Conservation (phyloP, 1,140 invertebrate species). For the Magallana ariakensis region DNA sequence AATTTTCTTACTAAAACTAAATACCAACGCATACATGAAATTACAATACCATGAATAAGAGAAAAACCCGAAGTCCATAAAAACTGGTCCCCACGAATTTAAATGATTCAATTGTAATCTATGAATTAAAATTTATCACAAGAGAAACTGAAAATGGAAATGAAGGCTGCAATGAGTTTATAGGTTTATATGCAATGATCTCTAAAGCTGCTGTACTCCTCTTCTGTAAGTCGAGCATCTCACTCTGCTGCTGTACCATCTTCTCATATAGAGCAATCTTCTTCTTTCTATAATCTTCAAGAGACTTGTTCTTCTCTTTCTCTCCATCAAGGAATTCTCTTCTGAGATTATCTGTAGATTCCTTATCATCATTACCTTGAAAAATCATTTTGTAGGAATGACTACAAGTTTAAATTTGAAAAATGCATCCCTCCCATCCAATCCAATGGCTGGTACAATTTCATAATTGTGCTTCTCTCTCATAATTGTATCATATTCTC, state of each 20-base stretch:
- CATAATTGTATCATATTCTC: too few species aligned
- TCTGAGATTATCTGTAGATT: not conserved
- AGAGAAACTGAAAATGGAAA: constrained; percentile 35
- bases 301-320: not conserved
- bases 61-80: too few species aligned
- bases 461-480: too few species aligned
- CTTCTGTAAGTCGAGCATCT: not conserved
- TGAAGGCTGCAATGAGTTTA: not conserved
- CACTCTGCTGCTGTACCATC: not conserved
- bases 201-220: constrained; percentile 12
- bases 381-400: not conserved
- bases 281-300: constrained; percentile 12
- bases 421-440: too few species aligned
- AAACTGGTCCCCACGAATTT: too few species aligned
- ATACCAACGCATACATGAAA: too few species aligned
- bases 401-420: too few species aligned
- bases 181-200: not conserved
- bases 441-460: too few species aligned
- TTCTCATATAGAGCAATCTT: constrained; percentile 22
- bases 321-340: not conserved
- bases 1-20: too few species aligned
- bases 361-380: not conserved
- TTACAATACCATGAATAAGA: too few species aligned
- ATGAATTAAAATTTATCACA: constrained; percentile 7
- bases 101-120: not conserved